Conservation (phyloP, 2,797 vertebrate species). For the Pachyuromys duprasi region DNA sequence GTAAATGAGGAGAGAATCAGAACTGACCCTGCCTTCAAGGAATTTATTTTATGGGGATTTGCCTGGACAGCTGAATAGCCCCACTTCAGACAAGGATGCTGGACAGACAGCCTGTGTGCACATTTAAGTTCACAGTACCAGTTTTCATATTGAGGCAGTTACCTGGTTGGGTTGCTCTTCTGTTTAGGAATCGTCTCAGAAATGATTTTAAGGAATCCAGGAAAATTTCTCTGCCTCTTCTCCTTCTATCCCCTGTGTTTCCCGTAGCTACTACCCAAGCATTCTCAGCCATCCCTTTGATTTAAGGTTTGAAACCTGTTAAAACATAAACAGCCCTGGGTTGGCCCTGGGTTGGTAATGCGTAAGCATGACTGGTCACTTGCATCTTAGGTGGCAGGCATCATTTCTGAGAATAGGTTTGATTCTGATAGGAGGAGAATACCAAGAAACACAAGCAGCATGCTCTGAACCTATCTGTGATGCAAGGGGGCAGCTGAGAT, state of each 20-base stretch:
- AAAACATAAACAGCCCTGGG: constrained; percentile 64
- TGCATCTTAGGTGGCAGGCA: constrained; percentile 38
- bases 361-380: constrained; percentile 62
- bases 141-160: constrained; percentile 29
- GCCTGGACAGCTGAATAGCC: constrained; percentile 14
- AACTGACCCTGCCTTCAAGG: constrained; percentile 59
- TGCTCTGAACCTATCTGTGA: not conserved
- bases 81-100: constrained; percentile 18
- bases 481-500: not conserved
- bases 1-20: constrained; percentile 58
- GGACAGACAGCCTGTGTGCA: not conserved
- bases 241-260: not conserved
- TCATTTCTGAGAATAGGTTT: constrained; percentile 60
- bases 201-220: constrained; percentile 27
- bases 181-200: constrained; percentile 35
- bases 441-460: not conserved
- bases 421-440: not conserved
- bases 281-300: constrained; percentile 45
- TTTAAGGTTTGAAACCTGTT: constrained; percentile 59
- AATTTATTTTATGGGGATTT: constrained; percentile 60
- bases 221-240: not conserved
- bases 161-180: constrained; percentile 18
- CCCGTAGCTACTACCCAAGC: not conserved
- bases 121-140: not conserved
- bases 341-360: constrained; percentile 13